Evolutionary conservation across 2,888 invertebrate genomes (phyloP).

Genomic region (Dastarcus helophoroides): DNA sequence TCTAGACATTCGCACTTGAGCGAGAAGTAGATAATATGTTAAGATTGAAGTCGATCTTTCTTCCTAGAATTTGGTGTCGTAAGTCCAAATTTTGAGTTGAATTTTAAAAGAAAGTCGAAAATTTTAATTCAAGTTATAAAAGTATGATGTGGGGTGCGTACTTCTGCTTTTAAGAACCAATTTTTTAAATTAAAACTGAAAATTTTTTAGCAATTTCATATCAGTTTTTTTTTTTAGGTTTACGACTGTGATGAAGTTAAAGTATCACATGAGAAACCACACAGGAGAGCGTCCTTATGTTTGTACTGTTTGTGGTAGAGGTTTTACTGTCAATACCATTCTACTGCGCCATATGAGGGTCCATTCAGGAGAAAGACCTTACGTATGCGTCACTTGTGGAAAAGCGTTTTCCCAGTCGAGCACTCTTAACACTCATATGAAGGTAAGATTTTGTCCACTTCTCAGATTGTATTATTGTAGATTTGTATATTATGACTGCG

Average conservation of each 20-base stretch:
- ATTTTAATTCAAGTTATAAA: no score
- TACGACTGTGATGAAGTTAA: conserved; percentile 38
- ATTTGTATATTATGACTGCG: no score
- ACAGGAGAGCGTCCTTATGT: conserved; percentile 38
- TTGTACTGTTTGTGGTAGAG: conserved; percentile 35
- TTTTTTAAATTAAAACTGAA: background rate
- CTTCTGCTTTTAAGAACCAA: no score
- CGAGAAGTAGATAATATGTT: no score
- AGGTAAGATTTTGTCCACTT: no score
- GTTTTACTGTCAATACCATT: conserved; percentile 38
- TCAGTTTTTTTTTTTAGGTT: conserved; percentile 24
- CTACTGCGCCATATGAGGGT: conserved; percentile 37
- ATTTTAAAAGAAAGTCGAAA: no score
- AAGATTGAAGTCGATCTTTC: no score
- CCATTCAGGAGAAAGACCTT: conserved; percentile 37
- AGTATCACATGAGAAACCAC: conserved; percentile 39
- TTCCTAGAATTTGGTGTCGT: no score
- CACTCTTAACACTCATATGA: conserved; percentile 38
- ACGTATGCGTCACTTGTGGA: conserved; percentile 37
- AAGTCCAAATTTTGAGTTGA: no score
- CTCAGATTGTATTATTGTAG: no score
- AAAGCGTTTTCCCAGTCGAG: conserved; percentile 38
- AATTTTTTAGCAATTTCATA: background rate
- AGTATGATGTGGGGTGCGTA: no score
- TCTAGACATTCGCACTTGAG: no score